These are phyloP conservation scores for Saiga tatarica DNA, from an alignment of 2,113 vertebrate genomes.

Conservation along the genomic window DNA sequence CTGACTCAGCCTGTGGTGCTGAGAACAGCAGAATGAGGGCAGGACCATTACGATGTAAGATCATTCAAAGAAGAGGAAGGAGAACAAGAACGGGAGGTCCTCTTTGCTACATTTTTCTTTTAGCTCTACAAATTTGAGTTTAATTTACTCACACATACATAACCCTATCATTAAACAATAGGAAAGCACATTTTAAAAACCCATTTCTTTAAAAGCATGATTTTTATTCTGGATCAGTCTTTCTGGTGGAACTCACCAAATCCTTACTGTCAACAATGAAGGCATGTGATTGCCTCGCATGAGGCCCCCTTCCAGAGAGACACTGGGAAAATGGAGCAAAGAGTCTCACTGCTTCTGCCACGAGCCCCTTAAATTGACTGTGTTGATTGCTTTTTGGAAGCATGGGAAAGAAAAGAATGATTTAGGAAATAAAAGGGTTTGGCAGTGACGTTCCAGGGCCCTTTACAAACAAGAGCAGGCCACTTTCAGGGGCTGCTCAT, in stretches of 20 bases:
- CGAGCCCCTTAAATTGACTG: background rate
- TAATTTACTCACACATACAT: background rate
- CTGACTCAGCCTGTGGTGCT: background rate
- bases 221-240: background rate
- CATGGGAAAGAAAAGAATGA: background rate
- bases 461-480: background rate
- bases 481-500: background rate
- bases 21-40: background rate
- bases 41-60: background rate
- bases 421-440: background rate
- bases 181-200: background rate
- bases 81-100: background rate
- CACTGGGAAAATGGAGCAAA: background rate
- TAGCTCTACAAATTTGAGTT: background rate
- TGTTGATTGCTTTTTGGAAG: background rate
- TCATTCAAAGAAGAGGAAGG: background rate
- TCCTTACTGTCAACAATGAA: background rate
- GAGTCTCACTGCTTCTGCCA: background rate
- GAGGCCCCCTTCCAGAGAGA: background rate
- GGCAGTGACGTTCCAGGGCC: background rate
- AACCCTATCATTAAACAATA: constrained; percentile 14
- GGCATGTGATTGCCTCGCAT: background rate
- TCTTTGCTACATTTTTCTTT: background rate
- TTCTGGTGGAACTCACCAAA: background rate
- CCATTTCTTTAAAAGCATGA: background rate